These are phyloP conservation scores for Xiphophorus birchmanni DNA, from an alignment of 2,797 vertebrate genomes.

Conservation along the genomic window DNA sequence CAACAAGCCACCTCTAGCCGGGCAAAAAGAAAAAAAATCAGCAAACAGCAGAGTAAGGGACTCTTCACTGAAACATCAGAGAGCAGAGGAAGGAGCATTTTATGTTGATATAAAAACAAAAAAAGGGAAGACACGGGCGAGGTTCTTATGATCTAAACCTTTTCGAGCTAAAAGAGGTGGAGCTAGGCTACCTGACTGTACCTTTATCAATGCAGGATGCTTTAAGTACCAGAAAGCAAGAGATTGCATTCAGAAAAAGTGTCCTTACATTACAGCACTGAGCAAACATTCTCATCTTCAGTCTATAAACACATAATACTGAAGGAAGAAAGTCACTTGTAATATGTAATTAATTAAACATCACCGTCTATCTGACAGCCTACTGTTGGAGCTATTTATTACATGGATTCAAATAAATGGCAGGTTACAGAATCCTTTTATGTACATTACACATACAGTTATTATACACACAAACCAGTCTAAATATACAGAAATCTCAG, in stretches of 20 bases:
- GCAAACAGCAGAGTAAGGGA: constrained; percentile 60
- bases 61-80: constrained; percentile 41
- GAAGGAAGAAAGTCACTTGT: constrained; percentile 14
- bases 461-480: constrained; percentile 48
- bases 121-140: constrained; percentile 8
- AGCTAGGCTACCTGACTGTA: constrained; percentile 40
- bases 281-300: constrained; percentile 23
- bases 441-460: constrained; percentile 58
- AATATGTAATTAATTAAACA: constrained; percentile 19
- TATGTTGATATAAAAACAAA: neutral
- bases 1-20: constrained; percentile 60
- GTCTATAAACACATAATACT: constrained; percentile 25
- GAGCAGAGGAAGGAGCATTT: constrained; percentile 8
- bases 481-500: constrained; percentile 46
- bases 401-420: constrained; percentile 33
- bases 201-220: constrained; percentile 15
- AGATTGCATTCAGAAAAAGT: constrained; percentile 30
- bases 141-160: constrained; percentile 17
- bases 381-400: constrained; percentile 19
- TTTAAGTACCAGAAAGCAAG: constrained; percentile 26
- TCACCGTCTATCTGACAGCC: constrained; percentile 23
- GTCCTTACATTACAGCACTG: constrained; percentile 18
- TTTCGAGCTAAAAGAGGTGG: constrained; percentile 39
- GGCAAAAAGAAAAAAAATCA: constrained; percentile 63
- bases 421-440: constrained; percentile 37